phyloP scores from a whole-genome alignment of 2,797 vertebrate genomes.

The Ibycter americanus region DNA sequence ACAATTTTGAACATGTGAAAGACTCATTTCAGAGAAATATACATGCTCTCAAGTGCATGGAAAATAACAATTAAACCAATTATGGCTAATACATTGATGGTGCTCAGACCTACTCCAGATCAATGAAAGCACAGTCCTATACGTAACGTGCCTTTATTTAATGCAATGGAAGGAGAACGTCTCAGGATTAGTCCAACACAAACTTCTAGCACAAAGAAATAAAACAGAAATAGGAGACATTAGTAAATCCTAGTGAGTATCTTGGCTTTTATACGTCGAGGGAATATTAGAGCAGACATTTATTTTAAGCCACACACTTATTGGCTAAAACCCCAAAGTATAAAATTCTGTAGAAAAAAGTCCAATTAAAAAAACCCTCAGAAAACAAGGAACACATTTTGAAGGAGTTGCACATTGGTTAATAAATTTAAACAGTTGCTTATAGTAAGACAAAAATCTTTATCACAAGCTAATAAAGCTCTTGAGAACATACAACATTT shows the following conservation, averaged over 20 bases:
- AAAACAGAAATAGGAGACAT: background rate
- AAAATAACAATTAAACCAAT: background rate
- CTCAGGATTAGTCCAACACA: background rate
- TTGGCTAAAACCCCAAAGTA: background rate
- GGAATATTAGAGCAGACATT: background rate
- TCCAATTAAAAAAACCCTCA: constrained; percentile 16
- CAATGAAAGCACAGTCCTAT: background rate
- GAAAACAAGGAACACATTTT: constrained; percentile 37
- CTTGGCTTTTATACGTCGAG: background rate
- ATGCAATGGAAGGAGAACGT: background rate
- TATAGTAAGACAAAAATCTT: background rate
- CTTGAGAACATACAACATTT: background rate
- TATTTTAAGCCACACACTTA: background rate
- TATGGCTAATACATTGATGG: background rate
- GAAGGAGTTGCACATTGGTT: background rate
- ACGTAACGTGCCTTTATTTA: background rate
- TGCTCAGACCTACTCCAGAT: background rate
- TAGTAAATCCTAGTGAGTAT: background rate
- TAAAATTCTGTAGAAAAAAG: background rate
- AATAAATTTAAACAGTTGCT: constrained; percentile 24
- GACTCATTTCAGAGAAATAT: background rate
- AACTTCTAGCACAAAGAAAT: background rate
- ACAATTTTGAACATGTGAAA: background rate
- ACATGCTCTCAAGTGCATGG: background rate
- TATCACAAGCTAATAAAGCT: background rate